These are phyloP conservation scores for Trematomus loennbergii DNA, from an alignment of 2,113 vertebrate genomes.

Conservation along the genomic window DNA sequence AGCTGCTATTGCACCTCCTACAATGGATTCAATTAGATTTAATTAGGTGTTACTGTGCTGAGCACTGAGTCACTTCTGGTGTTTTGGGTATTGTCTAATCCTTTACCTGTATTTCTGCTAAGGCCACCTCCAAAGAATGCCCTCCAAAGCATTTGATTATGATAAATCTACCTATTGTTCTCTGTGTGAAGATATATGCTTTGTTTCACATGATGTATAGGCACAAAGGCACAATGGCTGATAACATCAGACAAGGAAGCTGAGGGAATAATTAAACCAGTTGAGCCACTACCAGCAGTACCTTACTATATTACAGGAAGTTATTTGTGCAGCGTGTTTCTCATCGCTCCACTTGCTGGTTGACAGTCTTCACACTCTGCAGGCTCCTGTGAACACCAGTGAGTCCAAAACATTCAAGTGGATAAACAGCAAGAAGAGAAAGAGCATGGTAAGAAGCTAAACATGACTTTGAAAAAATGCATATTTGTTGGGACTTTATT, in stretches of 20 bases:
- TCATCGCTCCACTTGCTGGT: constrained; percentile 11
- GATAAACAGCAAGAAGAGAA: neutral
- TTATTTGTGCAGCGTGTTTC: constrained; percentile 11
- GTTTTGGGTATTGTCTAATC: neutral
- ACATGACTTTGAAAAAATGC: neutral
- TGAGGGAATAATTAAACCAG: constrained; percentile 62
- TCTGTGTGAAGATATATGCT: neutral
- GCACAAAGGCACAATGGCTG: too few relatives aligned
- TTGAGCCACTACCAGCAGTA: constrained; percentile 32
- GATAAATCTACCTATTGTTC: too few relatives aligned
- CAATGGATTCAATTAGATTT: neutral
- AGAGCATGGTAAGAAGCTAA: neutral
- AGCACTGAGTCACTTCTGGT: neutral
- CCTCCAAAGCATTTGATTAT: neutral
- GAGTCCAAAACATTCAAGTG: neutral
- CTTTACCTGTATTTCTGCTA: neutral
- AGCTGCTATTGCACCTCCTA: neutral
- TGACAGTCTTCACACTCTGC: constrained; percentile 1
- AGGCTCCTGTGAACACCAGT: neutral
- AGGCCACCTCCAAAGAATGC: neutral
- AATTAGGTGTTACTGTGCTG: neutral
- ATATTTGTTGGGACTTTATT: neutral
- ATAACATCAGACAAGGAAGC: constrained; percentile 50
- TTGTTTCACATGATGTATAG: neutral
- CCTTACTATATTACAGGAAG: constrained; percentile 66